A percentile compares a stretch with the other conserved stretches of the same genome.
phyloP scores from a whole-genome alignment of 2,113 vertebrate species.

The Dipodomys spectabilis region DNA sequence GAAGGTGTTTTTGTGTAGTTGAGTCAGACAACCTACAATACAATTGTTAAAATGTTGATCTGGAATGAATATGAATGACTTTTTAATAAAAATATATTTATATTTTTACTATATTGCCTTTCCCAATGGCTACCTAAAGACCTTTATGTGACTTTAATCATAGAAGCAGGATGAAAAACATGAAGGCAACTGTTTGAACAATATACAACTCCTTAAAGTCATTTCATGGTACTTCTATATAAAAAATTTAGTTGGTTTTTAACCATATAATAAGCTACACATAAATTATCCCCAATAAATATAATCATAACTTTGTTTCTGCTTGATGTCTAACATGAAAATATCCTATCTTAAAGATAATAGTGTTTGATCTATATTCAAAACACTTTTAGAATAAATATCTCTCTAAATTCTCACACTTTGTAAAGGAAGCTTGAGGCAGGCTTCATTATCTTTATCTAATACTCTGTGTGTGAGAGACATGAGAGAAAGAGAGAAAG shows the following conservation, averaged over 20 bases:
- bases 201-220: not conserved
- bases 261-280: not conserved
- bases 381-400: not conserved
- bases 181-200: not conserved
- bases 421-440: not conserved
- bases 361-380: not conserved
- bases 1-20: constrained; percentile 80
- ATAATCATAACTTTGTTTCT: not conserved
- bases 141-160: not conserved
- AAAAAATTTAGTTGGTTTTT: not conserved
- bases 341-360: not conserved
- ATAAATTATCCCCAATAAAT: not conserved
- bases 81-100: not conserved
- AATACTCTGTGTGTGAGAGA: not conserved
- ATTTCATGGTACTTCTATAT: not conserved
- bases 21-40: constrained; percentile 80
- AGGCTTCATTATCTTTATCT: not conserved
- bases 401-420: not conserved
- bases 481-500: no score
- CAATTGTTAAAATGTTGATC: constrained; percentile 26
- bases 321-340: not conserved
- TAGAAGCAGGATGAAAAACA: not conserved
- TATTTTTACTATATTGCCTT: not conserved
- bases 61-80: not conserved
- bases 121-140: not conserved